A percentile compares a stretch with the other conserved stretches of the same genome.
phyloP scores from a whole-genome alignment of 2,113 vertebrate genomes.

The Brachyhypopomus occidentalis region DNA sequence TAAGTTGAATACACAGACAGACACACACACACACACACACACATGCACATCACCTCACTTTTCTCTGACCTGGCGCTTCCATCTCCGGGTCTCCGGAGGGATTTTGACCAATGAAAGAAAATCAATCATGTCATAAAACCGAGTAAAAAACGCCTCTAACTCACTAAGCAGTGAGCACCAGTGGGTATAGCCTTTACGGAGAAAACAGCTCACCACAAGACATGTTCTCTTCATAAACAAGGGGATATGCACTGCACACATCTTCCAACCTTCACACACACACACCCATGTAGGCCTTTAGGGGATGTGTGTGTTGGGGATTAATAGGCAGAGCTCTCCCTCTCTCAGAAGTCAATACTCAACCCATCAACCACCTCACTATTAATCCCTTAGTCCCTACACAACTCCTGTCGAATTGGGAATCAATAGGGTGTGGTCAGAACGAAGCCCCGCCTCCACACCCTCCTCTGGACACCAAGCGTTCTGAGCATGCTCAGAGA shows the following conservation, averaged over 20 bases:
- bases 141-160: conserved; percentile 24
- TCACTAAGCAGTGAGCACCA: conserved; percentile 32
- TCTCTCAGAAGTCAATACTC: conserved; percentile 57
- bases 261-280: neutral
- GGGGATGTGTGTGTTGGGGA: conserved; percentile 44
- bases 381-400: conserved; percentile 60
- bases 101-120: conserved; percentile 58
- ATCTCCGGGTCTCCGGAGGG: conserved; percentile 39
- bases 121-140: conserved; percentile 65
- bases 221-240: neutral
- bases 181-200: conserved; percentile 35
- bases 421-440: conserved; percentile 35
- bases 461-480: conserved; percentile 37
- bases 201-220: neutral
- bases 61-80: conserved; percentile 13
- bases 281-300: conserved; percentile 2
- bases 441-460: conserved; percentile 34
- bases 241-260: no score
- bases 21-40: conserved; percentile 34
- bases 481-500: conserved; percentile 31
- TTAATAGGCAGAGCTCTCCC: conserved; percentile 36
- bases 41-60: conserved; percentile 10
- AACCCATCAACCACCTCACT: conserved; percentile 58
- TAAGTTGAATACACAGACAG: neutral
- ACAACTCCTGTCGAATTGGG: conserved; percentile 52